phyloP scores from a whole-genome alignment of 2,797 vertebrate species.

The Acrossocheilus wenchowensis region DNA sequence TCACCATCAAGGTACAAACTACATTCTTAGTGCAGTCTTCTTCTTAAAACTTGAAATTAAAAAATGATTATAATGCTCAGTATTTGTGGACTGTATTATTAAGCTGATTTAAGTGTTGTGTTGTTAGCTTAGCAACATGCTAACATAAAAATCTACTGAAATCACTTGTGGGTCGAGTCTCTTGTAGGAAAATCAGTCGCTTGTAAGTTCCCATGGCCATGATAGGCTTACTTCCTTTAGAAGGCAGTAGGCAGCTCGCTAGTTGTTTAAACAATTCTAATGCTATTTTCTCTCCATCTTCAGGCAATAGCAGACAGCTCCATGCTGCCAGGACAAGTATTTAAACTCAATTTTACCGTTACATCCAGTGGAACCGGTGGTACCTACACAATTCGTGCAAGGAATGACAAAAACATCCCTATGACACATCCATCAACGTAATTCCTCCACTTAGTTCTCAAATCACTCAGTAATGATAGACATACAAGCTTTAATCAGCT shows the following conservation, averaged over 20 bases:
- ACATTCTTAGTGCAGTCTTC: neutral
- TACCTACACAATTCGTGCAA: constrained; percentile 62
- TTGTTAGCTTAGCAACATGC: neutral
- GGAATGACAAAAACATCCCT: constrained; percentile 68
- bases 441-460: constrained; percentile 25
- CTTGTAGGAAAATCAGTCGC: neutral
- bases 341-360: constrained; percentile 68
- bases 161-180: neutral
- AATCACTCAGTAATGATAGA: neutral
- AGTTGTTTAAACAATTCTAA: neutral
- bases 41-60: neutral
- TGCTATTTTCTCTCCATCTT: neutral
- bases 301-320: constrained; percentile 69
- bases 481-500: neutral
- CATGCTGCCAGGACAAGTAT: constrained; percentile 69
- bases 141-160: neutral
- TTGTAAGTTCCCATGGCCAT: neutral
- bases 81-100: neutral
- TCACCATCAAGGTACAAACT: constrained; percentile 71
- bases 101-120: neutral
- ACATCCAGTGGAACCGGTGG: constrained; percentile 66
- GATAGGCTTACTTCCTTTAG: neutral
- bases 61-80: neutral
- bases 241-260: neutral
- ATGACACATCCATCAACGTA: constrained; percentile 62